Conservation (phyloP, 1,140 invertebrate genomes). For the Drosophila novamexicana region DNA sequence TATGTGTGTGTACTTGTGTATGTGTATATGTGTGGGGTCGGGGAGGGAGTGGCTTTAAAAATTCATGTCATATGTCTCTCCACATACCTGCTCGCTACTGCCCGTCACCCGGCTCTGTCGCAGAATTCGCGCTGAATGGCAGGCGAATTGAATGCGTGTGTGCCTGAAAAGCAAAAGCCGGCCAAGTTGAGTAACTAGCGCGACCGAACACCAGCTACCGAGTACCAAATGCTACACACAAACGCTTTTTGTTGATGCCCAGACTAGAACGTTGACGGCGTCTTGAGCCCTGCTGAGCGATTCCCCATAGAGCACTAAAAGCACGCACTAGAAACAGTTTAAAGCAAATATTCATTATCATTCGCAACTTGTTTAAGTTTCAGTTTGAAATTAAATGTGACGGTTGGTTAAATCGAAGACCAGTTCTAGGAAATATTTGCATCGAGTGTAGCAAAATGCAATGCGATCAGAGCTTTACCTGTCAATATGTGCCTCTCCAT, state of each 20-base stretch:
- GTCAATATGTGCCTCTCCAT: neutral
- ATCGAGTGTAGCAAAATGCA: too few species aligned
- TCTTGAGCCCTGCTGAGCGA: slow-evolving; percentile 31
- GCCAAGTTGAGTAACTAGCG: slow-evolving; percentile 34
- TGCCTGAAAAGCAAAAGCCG: slow-evolving; percentile 68
- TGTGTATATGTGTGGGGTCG: neutral
- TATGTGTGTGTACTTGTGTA: too few species aligned
- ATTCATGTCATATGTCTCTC: slow-evolving; percentile 59
- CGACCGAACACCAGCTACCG: neutral
- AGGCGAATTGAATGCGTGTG: slow-evolving; percentile 68
- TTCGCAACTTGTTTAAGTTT: neutral
- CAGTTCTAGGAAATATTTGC: too few species aligned
- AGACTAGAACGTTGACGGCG: slow-evolving; percentile 7
- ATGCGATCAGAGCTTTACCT: too few species aligned
- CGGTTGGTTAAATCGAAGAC: too few species aligned
- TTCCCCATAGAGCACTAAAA: slow-evolving; percentile 1
- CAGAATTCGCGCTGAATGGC: slow-evolving; percentile 51
- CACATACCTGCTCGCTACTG: neutral
- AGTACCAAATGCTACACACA: neutral
- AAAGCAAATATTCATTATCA: neutral
- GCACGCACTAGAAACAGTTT: neutral
- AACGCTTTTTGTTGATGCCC: slow-evolving; percentile 20
- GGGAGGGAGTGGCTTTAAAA: slow-evolving; percentile 54
- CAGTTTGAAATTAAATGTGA: too few species aligned
- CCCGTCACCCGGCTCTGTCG: neutral